Base-by-base conservation (phyloP, 1,140 invertebrate species). In the Helicoverpa zea region DNA sequence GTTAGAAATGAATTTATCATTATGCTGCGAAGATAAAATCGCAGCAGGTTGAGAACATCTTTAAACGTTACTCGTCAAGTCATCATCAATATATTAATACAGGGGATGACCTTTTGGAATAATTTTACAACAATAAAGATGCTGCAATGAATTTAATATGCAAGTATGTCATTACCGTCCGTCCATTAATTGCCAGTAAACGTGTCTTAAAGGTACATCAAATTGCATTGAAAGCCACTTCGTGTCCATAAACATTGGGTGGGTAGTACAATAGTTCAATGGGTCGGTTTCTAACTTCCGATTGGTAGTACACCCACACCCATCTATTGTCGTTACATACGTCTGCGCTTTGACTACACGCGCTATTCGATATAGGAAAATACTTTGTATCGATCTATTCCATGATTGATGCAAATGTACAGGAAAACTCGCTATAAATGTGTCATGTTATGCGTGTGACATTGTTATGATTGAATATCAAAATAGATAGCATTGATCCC, bases 241-340 rank as follows among this genome's bases (percentile, higher is more conserved):
- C 18, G 52, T 56, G 4, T 56, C 47, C 56, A 49, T 61, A 23
- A 61, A 75, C 35, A 51, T 18, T 3, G 14, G 2, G 73, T 75
- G 54, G 73, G 58, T 58, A 16, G 29, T 18, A 63, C 58, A 61
- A 63, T 75, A 61, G 73, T 61, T 75, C 58, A 61, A 59, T 75
- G 49, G 52, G 56, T 61, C 54, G 54, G 56, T 13, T 74, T 56
- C 58, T 72, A 16, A 75, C 73, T 75, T 75, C 58, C 58, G 58
- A 61, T 29, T 43, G 35, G 9, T 14, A 47, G 35, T 47, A 72
- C 54, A 49, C 54, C 54, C 54, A 75, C 73, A 49, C 54, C 73
- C 56, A 47, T 16, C 54, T 49, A 72, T 75, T 75, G 54, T 61
- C 35, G 35, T 9, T 75, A 29, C 18, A 75, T 75, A 63, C 35